Conservation (phyloP, 2,113 vertebrate genomes). For the Manacus vitellinus region DNA sequence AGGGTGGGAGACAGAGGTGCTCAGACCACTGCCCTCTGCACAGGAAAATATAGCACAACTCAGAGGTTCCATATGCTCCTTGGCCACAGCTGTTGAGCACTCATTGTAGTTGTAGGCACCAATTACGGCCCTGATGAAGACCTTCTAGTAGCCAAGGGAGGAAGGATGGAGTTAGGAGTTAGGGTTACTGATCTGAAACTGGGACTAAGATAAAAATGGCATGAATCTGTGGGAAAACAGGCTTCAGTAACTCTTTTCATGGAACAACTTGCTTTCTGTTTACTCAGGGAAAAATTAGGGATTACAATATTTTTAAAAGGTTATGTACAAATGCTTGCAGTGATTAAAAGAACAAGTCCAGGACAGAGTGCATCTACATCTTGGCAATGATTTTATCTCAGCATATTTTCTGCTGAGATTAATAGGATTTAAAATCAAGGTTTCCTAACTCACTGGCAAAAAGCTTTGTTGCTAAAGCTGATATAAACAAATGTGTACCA, state of each 20-base stretch:
- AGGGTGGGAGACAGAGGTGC: rapidly evolving
- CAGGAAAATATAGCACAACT: rapidly evolving
- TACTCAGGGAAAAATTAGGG: background rate
- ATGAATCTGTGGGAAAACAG: background rate
- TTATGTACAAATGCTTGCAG: background rate
- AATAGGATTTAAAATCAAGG: background rate
- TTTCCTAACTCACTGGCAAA: background rate
- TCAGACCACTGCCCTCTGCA: background rate
- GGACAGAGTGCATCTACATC: background rate
- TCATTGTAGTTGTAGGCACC: background rate
- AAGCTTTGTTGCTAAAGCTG: background rate
- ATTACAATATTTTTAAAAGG: background rate
- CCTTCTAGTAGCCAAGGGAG: background rate
- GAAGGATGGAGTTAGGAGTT: background rate
- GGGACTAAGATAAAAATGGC: background rate
- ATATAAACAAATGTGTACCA: background rate
- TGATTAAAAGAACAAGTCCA: background rate
- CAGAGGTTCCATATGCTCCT: background rate
- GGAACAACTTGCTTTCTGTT: background rate
- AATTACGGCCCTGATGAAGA: background rate
- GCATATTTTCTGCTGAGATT: background rate
- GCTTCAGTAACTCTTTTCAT: background rate
- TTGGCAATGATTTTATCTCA: background rate
- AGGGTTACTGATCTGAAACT: background rate
- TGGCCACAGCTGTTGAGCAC: rapidly evolving